Evolutionary conservation across 2,888 invertebrate genomes (phyloP).

Genomic region (Drosophila affinis): DNA sequence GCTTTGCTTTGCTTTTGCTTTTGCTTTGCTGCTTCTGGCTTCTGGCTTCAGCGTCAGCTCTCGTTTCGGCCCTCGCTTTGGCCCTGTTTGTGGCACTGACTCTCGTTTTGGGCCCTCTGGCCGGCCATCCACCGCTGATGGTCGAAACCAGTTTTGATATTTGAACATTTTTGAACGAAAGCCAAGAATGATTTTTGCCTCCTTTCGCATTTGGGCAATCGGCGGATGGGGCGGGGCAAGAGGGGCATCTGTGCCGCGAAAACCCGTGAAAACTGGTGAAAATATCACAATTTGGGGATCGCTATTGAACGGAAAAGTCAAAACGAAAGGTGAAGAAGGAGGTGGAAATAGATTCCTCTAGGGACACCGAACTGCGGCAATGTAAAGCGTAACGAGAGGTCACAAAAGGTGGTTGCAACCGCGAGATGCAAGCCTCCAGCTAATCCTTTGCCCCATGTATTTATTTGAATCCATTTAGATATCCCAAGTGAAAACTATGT

Average conservation of each 20-base stretch:
- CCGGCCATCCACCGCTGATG: neutral
- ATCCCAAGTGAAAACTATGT: constrained; percentile 19
- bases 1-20: neutral
- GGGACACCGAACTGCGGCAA: neutral
- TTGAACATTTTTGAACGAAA: constrained; percentile 21
- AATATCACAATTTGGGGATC: no score
- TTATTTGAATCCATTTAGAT: constrained; percentile 18
- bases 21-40: neutral
- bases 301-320: no score
- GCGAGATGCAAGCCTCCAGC: constrained; percentile 2
- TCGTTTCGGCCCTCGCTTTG: neutral
- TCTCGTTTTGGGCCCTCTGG: neutral
- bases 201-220: constrained; percentile 22
- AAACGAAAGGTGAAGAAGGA: no score
- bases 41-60: neutral
- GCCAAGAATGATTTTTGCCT: constrained; percentile 37
- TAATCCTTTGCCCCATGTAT: neutral
- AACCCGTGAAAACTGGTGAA: no score
- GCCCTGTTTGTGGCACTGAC: neutral
- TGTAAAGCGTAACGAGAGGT: constrained; percentile 24
- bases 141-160: constrained; percentile 39
- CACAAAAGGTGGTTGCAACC: constrained; percentile 23
- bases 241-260: neutral
- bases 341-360: no score
- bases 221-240: neutral